Evolutionary conservation across 2,113 vertebrate species (phyloP).

Genomic region (Oreochromis tanganicae): DNA sequence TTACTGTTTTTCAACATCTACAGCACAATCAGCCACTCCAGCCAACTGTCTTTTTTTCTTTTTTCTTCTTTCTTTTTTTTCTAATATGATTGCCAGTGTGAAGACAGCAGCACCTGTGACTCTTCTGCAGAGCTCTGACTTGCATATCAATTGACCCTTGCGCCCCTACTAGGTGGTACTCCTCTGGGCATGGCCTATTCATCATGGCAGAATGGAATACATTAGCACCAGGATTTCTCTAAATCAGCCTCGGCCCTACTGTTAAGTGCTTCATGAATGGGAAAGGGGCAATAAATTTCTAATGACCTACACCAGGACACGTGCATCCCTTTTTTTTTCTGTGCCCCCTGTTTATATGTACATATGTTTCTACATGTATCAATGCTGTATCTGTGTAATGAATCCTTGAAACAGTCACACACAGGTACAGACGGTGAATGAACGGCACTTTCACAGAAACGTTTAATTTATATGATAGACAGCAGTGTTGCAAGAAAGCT

Average conservation of each 20-base stretch:
- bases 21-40: neutral
- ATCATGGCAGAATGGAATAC: constrained; percentile 45
- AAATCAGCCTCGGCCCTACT: constrained; percentile 28
- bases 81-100: neutral
- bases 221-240: constrained; percentile 54
- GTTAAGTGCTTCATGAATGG: constrained; percentile 45
- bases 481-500: neutral
- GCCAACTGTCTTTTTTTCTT: neutral
- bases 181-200: constrained; percentile 40
- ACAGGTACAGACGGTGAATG: neutral
- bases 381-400: neutral
- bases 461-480: neutral
- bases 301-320: constrained; percentile 3
- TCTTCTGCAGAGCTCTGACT: constrained; percentile 33
- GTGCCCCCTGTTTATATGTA: neutral
- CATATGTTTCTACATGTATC: neutral
- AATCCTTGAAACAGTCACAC: neutral
- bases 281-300: constrained; percentile 36
- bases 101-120: constrained; percentile 44
- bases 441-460: neutral
- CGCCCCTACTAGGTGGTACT: constrained; percentile 39
- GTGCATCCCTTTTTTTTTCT: neutral
- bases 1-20: neutral
- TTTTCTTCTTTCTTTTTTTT: neutral
- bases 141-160: constrained; percentile 56